Conservation (phyloP, 1,140 invertebrate species). For the Pseudachorutes palmiensis region DNA sequence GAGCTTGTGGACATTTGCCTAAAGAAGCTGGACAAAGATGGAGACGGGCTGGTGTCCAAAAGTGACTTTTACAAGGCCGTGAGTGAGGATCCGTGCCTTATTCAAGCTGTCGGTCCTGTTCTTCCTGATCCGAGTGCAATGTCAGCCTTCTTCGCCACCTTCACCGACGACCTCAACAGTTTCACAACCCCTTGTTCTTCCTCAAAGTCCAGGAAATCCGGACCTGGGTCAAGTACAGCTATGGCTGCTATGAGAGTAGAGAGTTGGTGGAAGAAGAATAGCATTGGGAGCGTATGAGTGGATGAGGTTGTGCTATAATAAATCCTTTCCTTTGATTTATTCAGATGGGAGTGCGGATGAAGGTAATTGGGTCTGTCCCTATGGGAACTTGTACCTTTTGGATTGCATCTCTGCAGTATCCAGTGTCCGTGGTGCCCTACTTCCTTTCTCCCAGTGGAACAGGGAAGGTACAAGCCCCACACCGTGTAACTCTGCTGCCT, state of each 20-base stretch:
- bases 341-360: no score
- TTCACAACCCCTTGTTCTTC: neutral
- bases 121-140: neutral
- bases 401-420: no score
- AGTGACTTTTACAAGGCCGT: neutral
- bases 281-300: no score
- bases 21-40: conserved; percentile 46
- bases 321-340: no score
- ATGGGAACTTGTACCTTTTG: no score
- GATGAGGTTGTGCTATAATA: no score
- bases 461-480: neutral
- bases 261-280: no score
- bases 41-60: neutral
- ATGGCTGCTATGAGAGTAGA: neutral
- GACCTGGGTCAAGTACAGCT: neutral
- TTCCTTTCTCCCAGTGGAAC: neutral
- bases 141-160: neutral
- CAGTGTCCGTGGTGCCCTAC: no score
- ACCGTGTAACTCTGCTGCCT: neutral
- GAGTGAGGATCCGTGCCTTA: neutral
- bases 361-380: no score
- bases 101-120: neutral
- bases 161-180: neutral
- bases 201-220: neutral
- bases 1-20: conserved; percentile 71